Conservation (phyloP, 2,888 invertebrate species). For the Lycocerus yunnanus region DNA sequence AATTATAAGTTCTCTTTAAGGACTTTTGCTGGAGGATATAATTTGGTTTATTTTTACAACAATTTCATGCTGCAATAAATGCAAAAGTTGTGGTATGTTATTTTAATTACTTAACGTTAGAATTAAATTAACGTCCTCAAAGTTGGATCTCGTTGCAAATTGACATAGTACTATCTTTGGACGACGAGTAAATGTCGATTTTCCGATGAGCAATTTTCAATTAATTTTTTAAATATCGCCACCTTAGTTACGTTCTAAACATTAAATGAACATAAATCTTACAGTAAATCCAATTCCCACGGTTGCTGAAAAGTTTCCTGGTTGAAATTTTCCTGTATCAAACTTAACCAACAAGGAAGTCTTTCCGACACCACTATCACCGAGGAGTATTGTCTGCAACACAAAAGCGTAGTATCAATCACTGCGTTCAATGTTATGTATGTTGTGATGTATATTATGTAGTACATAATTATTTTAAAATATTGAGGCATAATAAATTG, state of each 20-base stretch:
- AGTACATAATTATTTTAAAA: not conserved
- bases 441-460: not conserved
- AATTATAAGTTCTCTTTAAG: not conserved
- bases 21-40: not conserved
- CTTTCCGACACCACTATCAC: conserved; percentile 93
- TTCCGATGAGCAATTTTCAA: not conserved
- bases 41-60: not conserved
- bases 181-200: not conserved
- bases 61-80: not conserved
- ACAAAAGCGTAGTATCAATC: conserved; percentile 10
- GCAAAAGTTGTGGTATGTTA: not conserved
- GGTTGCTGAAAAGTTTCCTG: conserved; percentile 90
- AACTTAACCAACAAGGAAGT: conserved; percentile 91
- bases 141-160: not conserved
- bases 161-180: not conserved
- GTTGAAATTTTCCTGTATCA: conserved; percentile 89
- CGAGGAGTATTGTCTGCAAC: conserved; percentile 86
- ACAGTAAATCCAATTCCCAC: conserved; percentile 95
- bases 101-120: not conserved
- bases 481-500: not conserved
- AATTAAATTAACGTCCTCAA: not conserved
- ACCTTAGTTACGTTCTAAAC: not conserved
- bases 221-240: not conserved
- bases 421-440: not conserved
- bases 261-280: conserved; percentile 55